phyloP scores from a whole-genome alignment of 2,797 vertebrate genomes.

The Chrysocyon brachyurus region DNA sequence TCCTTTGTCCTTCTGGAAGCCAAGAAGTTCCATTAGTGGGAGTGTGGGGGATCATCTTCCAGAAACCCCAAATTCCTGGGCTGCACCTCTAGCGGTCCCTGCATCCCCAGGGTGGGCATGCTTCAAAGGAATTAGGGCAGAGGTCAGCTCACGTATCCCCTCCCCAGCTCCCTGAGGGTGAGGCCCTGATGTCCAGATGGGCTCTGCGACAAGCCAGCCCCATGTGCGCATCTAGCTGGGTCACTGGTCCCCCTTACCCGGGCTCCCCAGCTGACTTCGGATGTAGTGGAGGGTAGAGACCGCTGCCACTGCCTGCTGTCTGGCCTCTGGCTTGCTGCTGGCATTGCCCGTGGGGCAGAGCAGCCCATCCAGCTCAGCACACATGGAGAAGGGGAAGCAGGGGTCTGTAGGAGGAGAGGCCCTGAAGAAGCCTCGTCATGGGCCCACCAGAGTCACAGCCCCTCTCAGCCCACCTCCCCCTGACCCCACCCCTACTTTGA shows the following conservation, averaged over 20 bases:
- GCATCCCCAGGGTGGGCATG: neutral
- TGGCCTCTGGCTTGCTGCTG: conserved; percentile 67
- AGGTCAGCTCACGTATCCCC: neutral
- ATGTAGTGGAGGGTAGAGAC: conserved; percentile 68
- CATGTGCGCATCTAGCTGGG: no score
- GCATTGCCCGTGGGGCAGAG: conserved; percentile 21
- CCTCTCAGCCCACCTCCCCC: neutral
- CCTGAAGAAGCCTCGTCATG: neutral
- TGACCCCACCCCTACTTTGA: neutral
- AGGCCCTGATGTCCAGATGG: neutral
- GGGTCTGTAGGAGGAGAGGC: conserved; percentile 41
- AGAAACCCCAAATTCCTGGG: neutral
- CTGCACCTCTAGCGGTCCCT: neutral
- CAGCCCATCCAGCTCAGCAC: conserved; percentile 71
- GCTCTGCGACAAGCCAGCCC: no score
- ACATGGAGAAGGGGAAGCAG: conserved; percentile 52
- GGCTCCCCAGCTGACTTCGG: conserved; percentile 25
- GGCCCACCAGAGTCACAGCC: neutral
- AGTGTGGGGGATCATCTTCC: neutral
- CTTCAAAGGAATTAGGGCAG: neutral
- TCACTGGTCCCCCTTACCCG: neutral
- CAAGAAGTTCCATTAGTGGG: neutral
- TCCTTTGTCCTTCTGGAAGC: neutral
- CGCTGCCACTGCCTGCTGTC: neutral
- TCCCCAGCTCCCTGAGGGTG: neutral